A percentile compares a stretch with the other conserved stretches of the same genome.
These are phyloP conservation scores for Loripinus fragilis DNA, from an alignment of 2,888 invertebrate genomes.

Conservation along the genomic window DNA sequence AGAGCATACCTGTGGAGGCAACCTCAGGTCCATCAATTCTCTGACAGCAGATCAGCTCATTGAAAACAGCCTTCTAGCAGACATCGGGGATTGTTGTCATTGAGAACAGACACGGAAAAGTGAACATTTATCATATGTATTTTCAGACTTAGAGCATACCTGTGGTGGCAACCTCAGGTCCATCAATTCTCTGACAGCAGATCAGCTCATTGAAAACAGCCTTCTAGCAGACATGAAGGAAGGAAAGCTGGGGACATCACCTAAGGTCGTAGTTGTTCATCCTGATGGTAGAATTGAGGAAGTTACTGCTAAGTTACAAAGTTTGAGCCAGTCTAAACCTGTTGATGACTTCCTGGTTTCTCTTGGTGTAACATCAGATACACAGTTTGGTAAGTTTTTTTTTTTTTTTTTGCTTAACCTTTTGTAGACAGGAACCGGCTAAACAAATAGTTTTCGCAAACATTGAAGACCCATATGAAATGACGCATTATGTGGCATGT, in stretches of 20 bases:
- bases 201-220: slow-evolving; percentile 74
- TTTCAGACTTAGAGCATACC: slow-evolving; percentile 28
- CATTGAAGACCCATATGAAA: no score
- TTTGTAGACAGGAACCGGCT: no score
- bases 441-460: no score
- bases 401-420: no score
- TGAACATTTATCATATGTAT: no score
- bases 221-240: slow-evolving; percentile 74
- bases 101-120: no score
- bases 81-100: slow-evolving; percentile 75
- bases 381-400: slow-evolving; percentile 51
- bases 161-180: slow-evolving; percentile 55
- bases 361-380: slow-evolving; percentile 53
- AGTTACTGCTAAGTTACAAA: slow-evolving; percentile 72
- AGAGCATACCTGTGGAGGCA: slow-evolving; percentile 48
- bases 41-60: slow-evolving; percentile 72
- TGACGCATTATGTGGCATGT: no score
- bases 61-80: slow-evolving; percentile 73
- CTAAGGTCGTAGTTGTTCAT: slow-evolving; percentile 79
- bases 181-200: slow-evolving; percentile 62
- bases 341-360: slow-evolving; percentile 60
- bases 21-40: slow-evolving; percentile 54
- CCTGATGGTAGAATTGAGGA: slow-evolving; percentile 78
- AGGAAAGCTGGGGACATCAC: slow-evolving; percentile 75
- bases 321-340: slow-evolving; percentile 60